Conservation (phyloP, 2,113 vertebrate species). For the Dolichallabes microphthalmus region DNA sequence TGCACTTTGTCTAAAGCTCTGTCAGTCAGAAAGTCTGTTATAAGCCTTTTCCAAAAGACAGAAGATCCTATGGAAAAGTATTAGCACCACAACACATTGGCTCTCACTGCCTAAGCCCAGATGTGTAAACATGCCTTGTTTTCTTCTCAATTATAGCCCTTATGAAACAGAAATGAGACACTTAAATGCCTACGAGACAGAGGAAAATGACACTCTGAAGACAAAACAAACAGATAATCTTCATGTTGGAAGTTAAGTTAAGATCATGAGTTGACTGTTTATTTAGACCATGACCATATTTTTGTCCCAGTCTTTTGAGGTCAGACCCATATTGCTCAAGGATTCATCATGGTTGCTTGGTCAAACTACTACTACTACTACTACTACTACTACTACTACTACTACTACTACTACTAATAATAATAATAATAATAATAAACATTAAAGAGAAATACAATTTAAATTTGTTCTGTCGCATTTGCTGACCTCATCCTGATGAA, state of each 20-base stretch:
- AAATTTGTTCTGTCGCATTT: conserved; percentile 59
- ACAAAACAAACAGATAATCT: conserved; percentile 10
- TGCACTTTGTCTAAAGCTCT: conserved; percentile 28
- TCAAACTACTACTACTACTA: no score
- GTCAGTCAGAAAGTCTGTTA: conserved; percentile 17
- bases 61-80: conserved; percentile 38
- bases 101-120: not conserved
- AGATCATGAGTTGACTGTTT: conserved; percentile 50
- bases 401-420: no score
- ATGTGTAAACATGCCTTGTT: conserved; percentile 23
- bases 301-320: conserved; percentile 43
- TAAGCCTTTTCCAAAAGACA: conserved; percentile 17
- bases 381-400: no score
- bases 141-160: conserved; percentile 25
- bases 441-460: conserved; percentile 44
- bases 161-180: conserved; percentile 19
- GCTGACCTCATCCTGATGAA: conserved; percentile 51
- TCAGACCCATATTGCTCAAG: conserved; percentile 68
- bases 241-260: not conserved
- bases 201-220: conserved; percentile 24
- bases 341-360: conserved; percentile 64
- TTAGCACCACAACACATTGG: conserved; percentile 15
- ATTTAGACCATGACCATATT: conserved; percentile 61
- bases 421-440: conserved; percentile 12
- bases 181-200: conserved; percentile 24